Conservation (phyloP, 2,113 vertebrate species). For the Merops nubicus region DNA sequence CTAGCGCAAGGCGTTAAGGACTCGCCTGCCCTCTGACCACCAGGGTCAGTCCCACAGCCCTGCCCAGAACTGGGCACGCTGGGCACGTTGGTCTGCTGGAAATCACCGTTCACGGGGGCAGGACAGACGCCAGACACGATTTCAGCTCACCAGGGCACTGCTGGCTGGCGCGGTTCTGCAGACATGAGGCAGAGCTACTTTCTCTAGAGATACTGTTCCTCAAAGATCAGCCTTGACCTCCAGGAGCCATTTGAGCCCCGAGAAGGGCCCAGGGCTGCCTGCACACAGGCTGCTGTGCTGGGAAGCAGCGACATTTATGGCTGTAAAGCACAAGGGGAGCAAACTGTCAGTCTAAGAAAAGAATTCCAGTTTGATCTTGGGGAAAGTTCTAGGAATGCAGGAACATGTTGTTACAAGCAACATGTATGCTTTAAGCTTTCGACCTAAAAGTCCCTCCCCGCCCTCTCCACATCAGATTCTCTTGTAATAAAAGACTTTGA, state of each 20-base stretch:
- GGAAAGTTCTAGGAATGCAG: neutral
- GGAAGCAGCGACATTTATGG: neutral
- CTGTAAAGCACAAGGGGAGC: neutral
- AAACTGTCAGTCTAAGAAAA: neutral
- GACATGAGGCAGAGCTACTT: neutral
- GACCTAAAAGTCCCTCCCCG: neutral
- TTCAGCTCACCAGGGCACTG: too few species aligned
- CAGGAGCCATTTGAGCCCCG: neutral
- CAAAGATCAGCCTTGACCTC: too few species aligned
- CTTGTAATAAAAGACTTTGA: neutral
- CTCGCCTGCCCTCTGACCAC: accelerated
- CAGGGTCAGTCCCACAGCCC: accelerated
- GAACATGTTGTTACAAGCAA: neutral
- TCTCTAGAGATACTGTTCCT: neutral
- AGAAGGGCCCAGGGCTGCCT: neutral
- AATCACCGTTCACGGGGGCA: neutral
- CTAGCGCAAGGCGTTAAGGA: accelerated
- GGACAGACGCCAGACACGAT: accelerated
- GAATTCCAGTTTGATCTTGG: neutral
- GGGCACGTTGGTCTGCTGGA: too few species aligned
- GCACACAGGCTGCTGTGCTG: too few species aligned
- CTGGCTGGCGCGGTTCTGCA: too few species aligned
- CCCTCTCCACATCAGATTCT: neutral
- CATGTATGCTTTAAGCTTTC: neutral
- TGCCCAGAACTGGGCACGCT: too few species aligned